Percentiles rank a stretch among this genome's conserved stretches.
These are phyloP conservation scores for Coregonus ussuriensis DNA, from an alignment of 2,797 vertebrate species.

Conservation along the genomic window DNA sequence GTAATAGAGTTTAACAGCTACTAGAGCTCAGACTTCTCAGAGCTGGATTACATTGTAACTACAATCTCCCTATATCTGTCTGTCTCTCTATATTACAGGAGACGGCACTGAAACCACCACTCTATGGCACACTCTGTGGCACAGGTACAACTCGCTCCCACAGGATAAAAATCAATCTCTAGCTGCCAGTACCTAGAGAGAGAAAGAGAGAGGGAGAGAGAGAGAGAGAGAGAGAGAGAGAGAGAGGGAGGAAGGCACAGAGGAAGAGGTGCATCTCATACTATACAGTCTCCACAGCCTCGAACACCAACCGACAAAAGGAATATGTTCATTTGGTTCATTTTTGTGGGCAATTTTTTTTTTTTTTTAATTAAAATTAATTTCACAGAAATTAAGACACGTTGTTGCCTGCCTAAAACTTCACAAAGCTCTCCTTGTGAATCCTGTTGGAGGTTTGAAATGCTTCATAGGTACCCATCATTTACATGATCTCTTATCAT, in stretches of 20 bases:
- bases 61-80: conserved; percentile 88
- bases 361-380: neutral
- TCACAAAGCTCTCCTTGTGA: conserved; percentile 73
- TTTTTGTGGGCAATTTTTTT: conserved; percentile 35
- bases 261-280: conserved; percentile 81
- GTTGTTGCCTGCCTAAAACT: conserved; percentile 74
- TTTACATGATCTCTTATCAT: conserved; percentile 58
- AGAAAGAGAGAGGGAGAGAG: conserved; percentile 53
- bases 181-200: conserved; percentile 81
- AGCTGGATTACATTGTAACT: conserved; percentile 83
- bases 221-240: conserved; percentile 46
- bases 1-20: conserved; percentile 66
- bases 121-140: conserved; percentile 90
- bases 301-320: conserved; percentile 70
- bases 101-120: conserved; percentile 88
- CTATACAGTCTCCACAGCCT: conserved; percentile 80
- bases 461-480: conserved; percentile 73
- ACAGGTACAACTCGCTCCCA: conserved; percentile 86
- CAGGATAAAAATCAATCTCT: conserved; percentile 91
- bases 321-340: conserved; percentile 13
- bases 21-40: conserved; percentile 78
- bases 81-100: conserved; percentile 91
- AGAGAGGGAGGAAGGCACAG: conserved; percentile 72
- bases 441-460: conserved; percentile 70
- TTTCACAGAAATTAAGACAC: conserved; percentile 52